Conservation (phyloP, 2,113 vertebrate genomes). For the Brachyhypopomus gauderio region DNA sequence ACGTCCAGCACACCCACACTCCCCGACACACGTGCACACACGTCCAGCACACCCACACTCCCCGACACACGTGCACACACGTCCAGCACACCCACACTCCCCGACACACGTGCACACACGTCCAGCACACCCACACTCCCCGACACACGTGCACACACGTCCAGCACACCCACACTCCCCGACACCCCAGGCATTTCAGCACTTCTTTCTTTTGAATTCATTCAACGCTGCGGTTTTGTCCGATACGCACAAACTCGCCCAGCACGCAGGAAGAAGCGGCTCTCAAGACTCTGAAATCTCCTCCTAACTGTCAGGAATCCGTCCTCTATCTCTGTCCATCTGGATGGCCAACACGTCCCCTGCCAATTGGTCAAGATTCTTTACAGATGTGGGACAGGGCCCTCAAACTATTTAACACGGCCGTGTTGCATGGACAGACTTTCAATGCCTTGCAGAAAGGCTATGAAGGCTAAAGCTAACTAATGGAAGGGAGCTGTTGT, state of each 20-base stretch:
- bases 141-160: too few relatives aligned
- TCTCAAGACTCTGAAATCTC: not conserved
- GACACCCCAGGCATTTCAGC: too few relatives aligned
- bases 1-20: too few relatives aligned
- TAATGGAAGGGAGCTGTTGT: not conserved
- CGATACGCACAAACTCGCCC: too few relatives aligned
- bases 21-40: too few relatives aligned
- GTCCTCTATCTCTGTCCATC: not conserved
- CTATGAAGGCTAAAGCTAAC: not conserved
- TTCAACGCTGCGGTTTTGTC: not conserved
- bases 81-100: too few relatives aligned
- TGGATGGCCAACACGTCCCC: not conserved
- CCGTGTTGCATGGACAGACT: not conserved
- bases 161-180: not conserved
- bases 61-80: too few relatives aligned
- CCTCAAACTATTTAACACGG: not conserved
- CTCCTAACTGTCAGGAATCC: not conserved
- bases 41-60: too few relatives aligned
- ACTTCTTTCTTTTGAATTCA: too few relatives aligned
- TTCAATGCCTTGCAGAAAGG: conserved; percentile 28
- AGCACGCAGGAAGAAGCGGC: not conserved
- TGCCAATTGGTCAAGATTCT: conserved; percentile 14
- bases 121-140: too few relatives aligned
- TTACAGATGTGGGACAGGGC: conserved; percentile 20
- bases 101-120: too few relatives aligned